phyloP scores from a whole-genome alignment of 1,140 invertebrate genomes.

The Ceratina japonica region DNA sequence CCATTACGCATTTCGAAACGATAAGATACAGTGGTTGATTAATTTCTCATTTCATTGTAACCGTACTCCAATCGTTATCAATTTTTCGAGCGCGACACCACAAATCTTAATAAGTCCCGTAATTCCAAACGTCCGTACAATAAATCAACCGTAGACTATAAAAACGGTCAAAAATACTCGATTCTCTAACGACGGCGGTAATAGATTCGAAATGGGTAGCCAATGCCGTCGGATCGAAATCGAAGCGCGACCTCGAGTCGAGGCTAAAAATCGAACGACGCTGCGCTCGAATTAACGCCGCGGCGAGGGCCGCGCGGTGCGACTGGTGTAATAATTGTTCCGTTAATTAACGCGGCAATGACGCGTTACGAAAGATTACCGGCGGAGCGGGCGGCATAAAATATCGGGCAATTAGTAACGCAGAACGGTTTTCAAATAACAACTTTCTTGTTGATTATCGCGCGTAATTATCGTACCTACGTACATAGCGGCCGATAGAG shows the following conservation, averaged over 20 bases:
- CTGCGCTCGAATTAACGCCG: too few relatives aligned
- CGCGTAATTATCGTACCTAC: conserved; percentile 8
- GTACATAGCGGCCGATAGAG: background rate
- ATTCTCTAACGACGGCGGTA: too few relatives aligned
- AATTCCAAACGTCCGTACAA: background rate
- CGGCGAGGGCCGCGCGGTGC: too few relatives aligned
- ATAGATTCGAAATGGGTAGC: too few relatives aligned
- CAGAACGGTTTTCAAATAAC: conserved; percentile 1
- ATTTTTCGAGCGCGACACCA: too few relatives aligned
- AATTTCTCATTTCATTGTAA: background rate
- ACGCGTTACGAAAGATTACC: background rate
- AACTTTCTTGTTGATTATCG: conserved; percentile 28
- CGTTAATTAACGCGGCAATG: conserved; percentile 13
- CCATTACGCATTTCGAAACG: background rate
- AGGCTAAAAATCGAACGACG: background rate
- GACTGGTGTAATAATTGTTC: too few relatives aligned
- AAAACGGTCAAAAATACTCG: too few relatives aligned
- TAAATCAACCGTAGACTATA: too few relatives aligned
- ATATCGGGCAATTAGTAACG: background rate
- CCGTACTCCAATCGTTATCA: background rate
- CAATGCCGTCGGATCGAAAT: background rate
- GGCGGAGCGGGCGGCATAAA: background rate
- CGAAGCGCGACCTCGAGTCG: background rate
- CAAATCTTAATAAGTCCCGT: too few relatives aligned
- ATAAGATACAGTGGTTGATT: conserved; percentile 1